phyloP scores from a whole-genome alignment of 2,888 invertebrate species.

The Dendrolimus pini region DNA sequence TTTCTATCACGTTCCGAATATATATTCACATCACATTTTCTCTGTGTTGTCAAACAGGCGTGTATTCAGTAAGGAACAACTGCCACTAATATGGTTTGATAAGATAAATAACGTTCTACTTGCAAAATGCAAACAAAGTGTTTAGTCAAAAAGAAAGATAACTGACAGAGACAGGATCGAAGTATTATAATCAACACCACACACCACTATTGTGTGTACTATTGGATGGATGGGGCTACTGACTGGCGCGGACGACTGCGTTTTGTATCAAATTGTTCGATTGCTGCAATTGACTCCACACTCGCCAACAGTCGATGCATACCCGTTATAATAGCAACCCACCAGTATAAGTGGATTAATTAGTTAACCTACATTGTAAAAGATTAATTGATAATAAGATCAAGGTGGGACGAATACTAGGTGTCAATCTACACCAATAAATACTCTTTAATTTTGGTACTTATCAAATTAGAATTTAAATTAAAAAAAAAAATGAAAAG shows the following conservation, averaged over 20 bases:
- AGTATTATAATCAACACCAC: conserved; percentile 30
- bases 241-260: conserved; percentile 21
- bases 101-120: conserved; percentile 51
- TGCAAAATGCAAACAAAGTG: conserved; percentile 50
- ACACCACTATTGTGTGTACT: conserved; percentile 20
- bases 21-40: conserved; percentile 38
- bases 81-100: conserved; percentile 52
- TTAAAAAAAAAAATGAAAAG: too few species aligned
- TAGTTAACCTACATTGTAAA: neutral
- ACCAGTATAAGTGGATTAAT: neutral
- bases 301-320: conserved; percentile 20
- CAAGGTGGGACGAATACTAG: neutral
- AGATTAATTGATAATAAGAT: neutral
- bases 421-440: too few species aligned
- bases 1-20: conserved; percentile 15
- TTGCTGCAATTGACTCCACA: conserved; percentile 46
- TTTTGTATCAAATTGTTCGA: conserved; percentile 43
- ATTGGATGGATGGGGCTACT: conserved; percentile 20
- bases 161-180: conserved; percentile 21
- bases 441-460: too few species aligned
- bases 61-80: conserved; percentile 38
- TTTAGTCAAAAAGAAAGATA: conserved; percentile 38
- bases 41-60: conserved; percentile 26
- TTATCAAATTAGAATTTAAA: too few species aligned
- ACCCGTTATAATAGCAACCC: conserved; percentile 4